phyloP scores from a whole-genome alignment of 2,113 vertebrate genomes.

The Saiga tatarica region DNA sequence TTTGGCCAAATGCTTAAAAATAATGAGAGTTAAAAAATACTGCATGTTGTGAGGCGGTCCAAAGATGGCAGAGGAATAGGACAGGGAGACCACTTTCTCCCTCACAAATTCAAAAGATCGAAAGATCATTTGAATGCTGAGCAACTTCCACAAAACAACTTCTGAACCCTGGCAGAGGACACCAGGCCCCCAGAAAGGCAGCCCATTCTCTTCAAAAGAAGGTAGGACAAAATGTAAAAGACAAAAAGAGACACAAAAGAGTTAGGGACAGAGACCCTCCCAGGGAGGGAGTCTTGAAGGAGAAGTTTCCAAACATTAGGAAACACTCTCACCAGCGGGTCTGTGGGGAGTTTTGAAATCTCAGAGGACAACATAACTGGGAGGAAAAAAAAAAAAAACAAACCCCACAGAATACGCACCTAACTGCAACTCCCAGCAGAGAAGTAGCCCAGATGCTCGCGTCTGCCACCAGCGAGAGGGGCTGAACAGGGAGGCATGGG shows the following conservation, averaged over 20 bases:
- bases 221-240: neutral
- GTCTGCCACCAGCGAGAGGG: neutral
- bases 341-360: neutral
- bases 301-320: neutral
- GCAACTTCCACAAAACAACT: neutral
- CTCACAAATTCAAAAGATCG: neutral
- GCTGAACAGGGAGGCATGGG: neutral
- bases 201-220: neutral
- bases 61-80: neutral
- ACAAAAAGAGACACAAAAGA: neutral
- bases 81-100: neutral
- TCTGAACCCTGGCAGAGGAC: neutral
- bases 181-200: neutral
- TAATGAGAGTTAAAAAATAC: neutral
- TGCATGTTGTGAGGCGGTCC: neutral
- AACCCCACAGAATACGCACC: fast-evolving
- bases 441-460: neutral
- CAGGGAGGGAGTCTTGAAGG: neutral
- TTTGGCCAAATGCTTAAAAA: slow-evolving; percentile 43
- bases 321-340: neutral
- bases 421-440: neutral
- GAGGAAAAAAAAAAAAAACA: neutral
- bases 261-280: neutral
- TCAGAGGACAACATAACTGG: neutral
- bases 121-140: neutral